Conservation (phyloP, 2,113 vertebrate genomes). For the Chrysemys picta region DNA sequence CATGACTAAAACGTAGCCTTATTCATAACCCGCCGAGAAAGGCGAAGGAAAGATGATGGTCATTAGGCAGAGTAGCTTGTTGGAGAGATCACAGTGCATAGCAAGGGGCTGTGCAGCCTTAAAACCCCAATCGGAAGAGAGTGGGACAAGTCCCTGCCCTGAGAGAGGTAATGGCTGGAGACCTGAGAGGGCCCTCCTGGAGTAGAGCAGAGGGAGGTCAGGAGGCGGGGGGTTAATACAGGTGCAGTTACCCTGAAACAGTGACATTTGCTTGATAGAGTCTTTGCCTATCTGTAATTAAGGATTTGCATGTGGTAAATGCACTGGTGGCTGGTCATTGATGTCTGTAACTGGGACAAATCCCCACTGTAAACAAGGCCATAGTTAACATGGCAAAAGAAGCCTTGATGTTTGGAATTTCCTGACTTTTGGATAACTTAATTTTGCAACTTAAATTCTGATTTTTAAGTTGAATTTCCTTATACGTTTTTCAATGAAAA, state of each 20-base stretch:
- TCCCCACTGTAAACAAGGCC: background rate
- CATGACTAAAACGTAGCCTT: no score
- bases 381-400: background rate
- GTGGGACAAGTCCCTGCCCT: background rate
- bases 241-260: background rate
- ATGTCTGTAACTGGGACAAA: background rate
- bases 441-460: constrained; percentile 33
- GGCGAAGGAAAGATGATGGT: background rate
- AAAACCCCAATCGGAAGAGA: background rate
- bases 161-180: background rate
- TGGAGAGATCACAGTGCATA: background rate
- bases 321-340: background rate
- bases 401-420: constrained; percentile 21
- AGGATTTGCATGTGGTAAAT: background rate
- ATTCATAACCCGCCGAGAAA: background rate
- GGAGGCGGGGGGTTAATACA: background rate
- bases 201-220: background rate
- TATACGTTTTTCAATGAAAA: constrained; percentile 50
- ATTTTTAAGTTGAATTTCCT: constrained; percentile 50
- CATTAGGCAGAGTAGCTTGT: background rate
- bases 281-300: background rate
- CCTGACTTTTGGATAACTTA: background rate
- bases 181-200: background rate
- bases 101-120: background rate
- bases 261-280: background rate